These are phyloP conservation scores for Perca fluviatilis DNA, from an alignment of 2,113 vertebrate genomes.

Conservation along the genomic window DNA sequence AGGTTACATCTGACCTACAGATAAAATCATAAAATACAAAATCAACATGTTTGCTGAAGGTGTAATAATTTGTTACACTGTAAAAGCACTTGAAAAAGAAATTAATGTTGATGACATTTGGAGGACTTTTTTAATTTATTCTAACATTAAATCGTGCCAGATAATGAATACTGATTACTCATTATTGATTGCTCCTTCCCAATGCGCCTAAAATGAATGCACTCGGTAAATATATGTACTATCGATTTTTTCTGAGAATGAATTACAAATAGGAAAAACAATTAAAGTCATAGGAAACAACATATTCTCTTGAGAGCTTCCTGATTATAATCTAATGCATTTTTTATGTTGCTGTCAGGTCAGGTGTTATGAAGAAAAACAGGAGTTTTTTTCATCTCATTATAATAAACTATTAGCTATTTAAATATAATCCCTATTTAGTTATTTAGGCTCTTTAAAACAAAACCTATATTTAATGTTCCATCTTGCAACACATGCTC, in stretches of 20 bases:
- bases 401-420: neutral
- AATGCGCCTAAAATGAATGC: neutral
- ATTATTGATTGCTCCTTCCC: neutral
- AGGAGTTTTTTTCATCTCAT: neutral
- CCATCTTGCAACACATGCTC: neutral
- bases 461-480: neutral
- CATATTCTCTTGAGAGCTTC: conserved; percentile 31
- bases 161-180: neutral
- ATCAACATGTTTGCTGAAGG: neutral
- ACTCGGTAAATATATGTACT: neutral
- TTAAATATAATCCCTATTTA: neutral
- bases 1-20: neutral
- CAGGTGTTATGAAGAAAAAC: neutral
- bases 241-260: neutral
- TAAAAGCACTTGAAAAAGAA: neutral
- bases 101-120: neutral
- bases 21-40: neutral
- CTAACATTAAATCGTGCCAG: neutral
- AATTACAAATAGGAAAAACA: conserved; percentile 8
- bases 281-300: conserved; percentile 36
- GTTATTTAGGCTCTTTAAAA: neutral
- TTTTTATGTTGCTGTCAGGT: neutral
- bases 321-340: neutral
- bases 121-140: neutral
- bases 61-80: neutral